A percentile compares a stretch with the other conserved stretches of the same genome.
phyloP scores from a whole-genome alignment of 2,797 vertebrate species.

The Siniperca undulata region DNA sequence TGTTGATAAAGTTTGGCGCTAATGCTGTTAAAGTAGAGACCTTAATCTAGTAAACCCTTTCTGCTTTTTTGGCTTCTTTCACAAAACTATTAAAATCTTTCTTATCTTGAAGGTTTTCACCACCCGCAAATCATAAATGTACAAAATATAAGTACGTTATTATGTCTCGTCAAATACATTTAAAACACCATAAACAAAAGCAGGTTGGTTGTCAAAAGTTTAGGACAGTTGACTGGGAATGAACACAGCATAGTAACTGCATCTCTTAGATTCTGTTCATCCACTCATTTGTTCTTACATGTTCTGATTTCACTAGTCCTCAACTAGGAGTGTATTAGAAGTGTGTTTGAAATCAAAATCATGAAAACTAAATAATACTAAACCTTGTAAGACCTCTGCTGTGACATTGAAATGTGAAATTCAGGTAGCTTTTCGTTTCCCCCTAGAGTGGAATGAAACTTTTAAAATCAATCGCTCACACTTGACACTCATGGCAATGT shows the following conservation, averaged over 20 bases:
- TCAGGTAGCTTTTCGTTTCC: neutral
- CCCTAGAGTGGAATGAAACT: neutral
- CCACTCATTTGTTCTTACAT: too few species aligned
- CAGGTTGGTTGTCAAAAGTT: too few species aligned
- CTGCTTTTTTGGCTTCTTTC: neutral
- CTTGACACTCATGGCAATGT: slow-evolving; percentile 1
- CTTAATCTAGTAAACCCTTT: neutral
- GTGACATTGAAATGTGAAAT: neutral
- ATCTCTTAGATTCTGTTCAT: neutral
- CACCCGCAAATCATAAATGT: neutral
- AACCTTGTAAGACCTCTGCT: neutral
- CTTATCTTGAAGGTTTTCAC: neutral
- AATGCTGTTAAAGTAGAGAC: neutral
- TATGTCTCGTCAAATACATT: neutral
- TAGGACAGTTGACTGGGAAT: too few species aligned
- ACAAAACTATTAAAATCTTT: neutral
- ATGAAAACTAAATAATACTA: neutral
- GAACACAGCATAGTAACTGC: neutral
- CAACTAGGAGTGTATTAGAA: neutral
- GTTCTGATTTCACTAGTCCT: neutral
- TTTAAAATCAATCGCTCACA: slow-evolving; percentile 23
- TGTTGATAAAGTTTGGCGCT: neutral
- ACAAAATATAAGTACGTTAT: neutral
- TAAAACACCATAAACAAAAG: neutral
- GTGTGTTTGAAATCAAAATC: neutral